These are phyloP conservation scores for Pocillopora meandrina DNA, from an alignment of 92 coral and sea anemone species.

Conservation along the genomic window DNA sequence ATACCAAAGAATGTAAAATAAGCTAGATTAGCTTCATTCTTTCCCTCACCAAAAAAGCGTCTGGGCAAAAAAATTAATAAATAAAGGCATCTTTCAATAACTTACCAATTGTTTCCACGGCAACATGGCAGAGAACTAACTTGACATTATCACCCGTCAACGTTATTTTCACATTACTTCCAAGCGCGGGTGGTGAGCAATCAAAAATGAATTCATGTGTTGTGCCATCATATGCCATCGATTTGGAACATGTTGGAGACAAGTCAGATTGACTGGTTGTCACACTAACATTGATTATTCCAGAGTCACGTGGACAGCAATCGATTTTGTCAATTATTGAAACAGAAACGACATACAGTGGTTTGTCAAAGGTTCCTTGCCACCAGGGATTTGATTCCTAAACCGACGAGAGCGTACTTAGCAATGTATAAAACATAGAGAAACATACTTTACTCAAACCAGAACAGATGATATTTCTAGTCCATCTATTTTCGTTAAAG, in stretches of 20 bases:
- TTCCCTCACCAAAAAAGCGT: no score
- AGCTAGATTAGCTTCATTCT: neutral
- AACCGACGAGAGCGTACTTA: no score
- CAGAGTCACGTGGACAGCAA: conserved; percentile 34
- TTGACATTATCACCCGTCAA: conserved; percentile 18
- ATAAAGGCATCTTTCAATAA: neutral
- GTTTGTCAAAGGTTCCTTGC: conserved; percentile 13
- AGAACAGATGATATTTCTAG: neutral
- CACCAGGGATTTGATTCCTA: conserved; percentile 37
- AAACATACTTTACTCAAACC: neutral
- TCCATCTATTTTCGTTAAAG: neutral
- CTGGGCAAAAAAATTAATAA: no score
- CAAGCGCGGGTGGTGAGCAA: conserved; percentile 22
- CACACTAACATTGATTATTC: neutral
- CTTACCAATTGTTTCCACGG: conserved; percentile 12
- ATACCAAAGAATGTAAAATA: neutral
- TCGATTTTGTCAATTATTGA: conserved; percentile 7
- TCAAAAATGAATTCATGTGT: neutral
- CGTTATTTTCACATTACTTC: neutral
- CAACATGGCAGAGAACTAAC: conserved; percentile 27
- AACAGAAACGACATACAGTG: conserved; percentile 11
- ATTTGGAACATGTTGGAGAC: neutral
- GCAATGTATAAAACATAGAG: no score
- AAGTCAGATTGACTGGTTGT: neutral
- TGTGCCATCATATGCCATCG: conserved; percentile 2